Base-by-base conservation (phyloP, 2,888 invertebrate genomes). In the Lycophotia porphyrea region DNA sequence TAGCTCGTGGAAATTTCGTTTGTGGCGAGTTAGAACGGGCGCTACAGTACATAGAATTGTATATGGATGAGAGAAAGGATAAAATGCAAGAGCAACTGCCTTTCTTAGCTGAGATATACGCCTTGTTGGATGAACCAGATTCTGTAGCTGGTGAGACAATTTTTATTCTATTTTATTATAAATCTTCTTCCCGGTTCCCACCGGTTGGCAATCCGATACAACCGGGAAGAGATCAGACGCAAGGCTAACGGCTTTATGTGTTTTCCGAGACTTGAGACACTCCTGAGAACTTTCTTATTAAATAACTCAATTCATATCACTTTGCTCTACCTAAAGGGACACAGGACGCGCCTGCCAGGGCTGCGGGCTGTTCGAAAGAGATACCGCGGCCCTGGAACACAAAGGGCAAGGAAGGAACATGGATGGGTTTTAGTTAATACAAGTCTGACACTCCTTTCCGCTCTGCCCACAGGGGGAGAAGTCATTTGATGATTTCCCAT, bases 51-150 rank as follows among this genome's bases (percentile, higher is more conserved):
- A 91, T 98, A 39, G 98, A 98, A 90, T 94, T 97, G 78, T 97
- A 98, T 83, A 97, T 98, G 94, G 97, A 96, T 42, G 97, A 97
- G 68, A 95, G 97, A 72, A 95, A 96, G 18, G 91, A 94, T 1
- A 94, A 95, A 24, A 91, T 97, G 82, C 97, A 97, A 80, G 97
- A 97, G 15, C 97, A 97, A 84, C 92, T 98, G 66, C 97, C 97
- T 0, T 97, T 97, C 83, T 91, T 98, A 49, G 97, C 97, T 0
- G 98, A 98, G 96, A 98, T 99, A 87, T 99, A 99, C 92, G 98
- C 98, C 0, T 97, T 98, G 79, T 93, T 99, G 81, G 98, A 99
- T 92, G 99, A 99, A 92, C 97, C 99, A 0, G 99, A 99, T 93
- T 98, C 98, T 18, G 98, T 99, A 0, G 97, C 98, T 83, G 99